Percentiles rank a stretch among this genome's conserved stretches.
These are phyloP conservation scores for Sturnus vulgaris DNA, from an alignment of 2,113 vertebrate genomes.

Conservation along the genomic window DNA sequence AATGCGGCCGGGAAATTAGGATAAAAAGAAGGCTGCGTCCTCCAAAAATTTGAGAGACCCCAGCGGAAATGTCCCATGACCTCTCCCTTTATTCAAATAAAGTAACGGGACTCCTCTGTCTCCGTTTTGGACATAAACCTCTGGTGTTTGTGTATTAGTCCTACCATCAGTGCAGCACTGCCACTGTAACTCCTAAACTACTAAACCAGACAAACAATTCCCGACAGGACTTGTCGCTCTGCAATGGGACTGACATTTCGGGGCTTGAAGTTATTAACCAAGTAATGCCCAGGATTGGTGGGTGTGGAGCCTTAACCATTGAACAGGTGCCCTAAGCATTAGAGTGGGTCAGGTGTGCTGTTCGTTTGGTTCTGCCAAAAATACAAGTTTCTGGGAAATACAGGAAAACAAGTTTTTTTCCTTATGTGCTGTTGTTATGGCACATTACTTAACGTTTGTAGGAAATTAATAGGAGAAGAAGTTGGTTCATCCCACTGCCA, in stretches of 20 bases:
- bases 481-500: accelerated
- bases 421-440: background rate
- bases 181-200: background rate
- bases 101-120: background rate
- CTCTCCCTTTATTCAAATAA: background rate
- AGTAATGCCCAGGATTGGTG: background rate
- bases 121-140: background rate
- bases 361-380: background rate
- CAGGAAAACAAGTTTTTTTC: background rate
- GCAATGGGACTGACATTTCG: accelerated
- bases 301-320: background rate
- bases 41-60: background rate
- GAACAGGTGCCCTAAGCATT: background rate
- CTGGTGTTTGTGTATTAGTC: background rate
- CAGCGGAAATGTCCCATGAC: background rate
- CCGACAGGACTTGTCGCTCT: background rate
- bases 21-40: background rate
- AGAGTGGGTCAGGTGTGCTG: background rate
- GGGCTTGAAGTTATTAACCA: background rate
- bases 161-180: background rate
- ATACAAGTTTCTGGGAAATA: background rate
- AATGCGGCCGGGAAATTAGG: too few species aligned
- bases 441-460: background rate
- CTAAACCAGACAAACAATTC: background rate
- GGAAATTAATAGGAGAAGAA: background rate